phyloP scores from a whole-genome alignment of 2,888 invertebrate species.

The Torymus auratus region DNA sequence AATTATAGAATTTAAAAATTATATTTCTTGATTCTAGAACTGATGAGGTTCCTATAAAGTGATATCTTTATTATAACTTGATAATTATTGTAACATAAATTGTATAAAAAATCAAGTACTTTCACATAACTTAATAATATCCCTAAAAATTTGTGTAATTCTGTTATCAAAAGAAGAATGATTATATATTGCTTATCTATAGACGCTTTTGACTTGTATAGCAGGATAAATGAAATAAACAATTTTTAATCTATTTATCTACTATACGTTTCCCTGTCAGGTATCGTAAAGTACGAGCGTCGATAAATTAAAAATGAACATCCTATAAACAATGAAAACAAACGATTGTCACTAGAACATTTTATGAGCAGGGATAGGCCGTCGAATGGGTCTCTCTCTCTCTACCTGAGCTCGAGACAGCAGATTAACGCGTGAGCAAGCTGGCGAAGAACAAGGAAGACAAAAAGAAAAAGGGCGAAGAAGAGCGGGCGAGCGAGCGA shows the following conservation, averaged over 20 bases:
- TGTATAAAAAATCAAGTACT: too few relatives aligned
- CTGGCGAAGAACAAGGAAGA: background rate
- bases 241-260: background rate
- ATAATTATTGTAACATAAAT: too few relatives aligned
- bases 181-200: too few relatives aligned
- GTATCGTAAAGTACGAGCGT: background rate
- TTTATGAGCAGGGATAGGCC: conserved; percentile 30
- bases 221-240: background rate
- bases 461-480: background rate
- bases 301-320: conserved; percentile 14
- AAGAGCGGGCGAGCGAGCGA: background rate
- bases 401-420: background rate
- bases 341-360: conserved; percentile 30
- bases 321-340: conserved; percentile 34
- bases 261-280: background rate
- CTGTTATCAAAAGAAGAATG: too few relatives aligned
- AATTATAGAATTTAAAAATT: too few relatives aligned
- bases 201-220: too few relatives aligned
- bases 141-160: too few relatives aligned
- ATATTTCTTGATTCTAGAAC: too few relatives aligned
- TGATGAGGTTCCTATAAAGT: too few relatives aligned
- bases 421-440: conserved; percentile 35
- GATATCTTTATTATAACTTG: too few relatives aligned
- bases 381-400: conserved; percentile 8
- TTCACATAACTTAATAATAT: too few relatives aligned